phyloP scores from a whole-genome alignment of 2,113 vertebrate genomes.

The Macrotis lagotis region DNA sequence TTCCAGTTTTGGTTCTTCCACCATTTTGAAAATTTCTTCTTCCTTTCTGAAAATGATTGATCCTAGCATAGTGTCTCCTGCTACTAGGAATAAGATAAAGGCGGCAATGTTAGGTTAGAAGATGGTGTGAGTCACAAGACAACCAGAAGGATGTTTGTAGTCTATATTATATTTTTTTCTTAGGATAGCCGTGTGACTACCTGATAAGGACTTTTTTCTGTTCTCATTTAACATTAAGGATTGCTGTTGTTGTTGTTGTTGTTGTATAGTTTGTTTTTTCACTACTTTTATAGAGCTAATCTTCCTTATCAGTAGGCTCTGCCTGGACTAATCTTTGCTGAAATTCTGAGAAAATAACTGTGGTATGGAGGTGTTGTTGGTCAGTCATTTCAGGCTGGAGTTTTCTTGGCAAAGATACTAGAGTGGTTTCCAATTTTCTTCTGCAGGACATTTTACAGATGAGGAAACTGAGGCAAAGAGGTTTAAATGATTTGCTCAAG shows the following conservation, averaged over 20 bases:
- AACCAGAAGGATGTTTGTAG: not conserved
- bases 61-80: not conserved
- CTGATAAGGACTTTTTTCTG: not conserved
- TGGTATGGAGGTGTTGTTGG: not conserved
- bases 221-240: not conserved
- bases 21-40: not conserved
- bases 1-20: not conserved
- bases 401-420: too few relatives aligned
- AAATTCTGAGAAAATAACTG: not conserved
- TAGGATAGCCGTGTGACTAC: not conserved
- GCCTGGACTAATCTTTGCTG: not conserved
- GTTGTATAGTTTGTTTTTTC: too few relatives aligned
- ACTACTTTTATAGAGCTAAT: not conserved
- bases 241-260: not conserved
- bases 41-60: not conserved
- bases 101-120: not conserved
- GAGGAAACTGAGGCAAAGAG: too few relatives aligned
- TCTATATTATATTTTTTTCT: not conserved
- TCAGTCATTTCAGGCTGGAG: too few relatives aligned
- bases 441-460: too few relatives aligned
- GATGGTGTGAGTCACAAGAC: not conserved
- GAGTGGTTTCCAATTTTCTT: too few relatives aligned
- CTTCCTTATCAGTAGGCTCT: not conserved
- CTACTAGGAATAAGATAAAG: not conserved
- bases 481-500: too few relatives aligned